A percentile compares a stretch with the other conserved stretches of the same genome.
These are phyloP conservation scores for Pelecanoides urinatrix DNA, from an alignment of 2,113 vertebrate genomes.

Conservation along the genomic window DNA sequence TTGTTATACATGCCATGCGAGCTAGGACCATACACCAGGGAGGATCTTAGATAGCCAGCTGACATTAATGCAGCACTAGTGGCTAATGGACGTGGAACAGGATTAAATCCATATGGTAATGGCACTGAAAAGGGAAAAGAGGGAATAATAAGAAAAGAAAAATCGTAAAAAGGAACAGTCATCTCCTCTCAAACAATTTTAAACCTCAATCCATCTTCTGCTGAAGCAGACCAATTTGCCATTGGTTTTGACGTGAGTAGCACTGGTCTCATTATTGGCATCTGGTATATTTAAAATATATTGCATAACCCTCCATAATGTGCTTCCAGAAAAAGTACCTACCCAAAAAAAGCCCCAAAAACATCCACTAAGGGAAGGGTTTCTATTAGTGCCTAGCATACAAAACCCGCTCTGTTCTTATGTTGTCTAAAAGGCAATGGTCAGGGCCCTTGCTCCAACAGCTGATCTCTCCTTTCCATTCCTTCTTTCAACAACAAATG, in stretches of 20 bases:
- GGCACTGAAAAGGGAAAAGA: constrained; percentile 10
- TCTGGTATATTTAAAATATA: neutral
- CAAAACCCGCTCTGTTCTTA: neutral
- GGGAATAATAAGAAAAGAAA: neutral
- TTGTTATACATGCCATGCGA: constrained; percentile 2
- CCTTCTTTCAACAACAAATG: neutral
- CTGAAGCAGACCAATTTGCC: neutral
- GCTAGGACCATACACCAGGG: constrained; percentile 10
- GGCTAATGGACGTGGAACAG: neutral
- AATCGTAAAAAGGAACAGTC: neutral
- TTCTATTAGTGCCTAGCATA: neutral
- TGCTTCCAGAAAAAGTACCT: neutral
- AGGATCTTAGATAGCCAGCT: constrained; percentile 14
- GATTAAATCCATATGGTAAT: constrained; percentile 41
- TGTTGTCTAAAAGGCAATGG: neutral
- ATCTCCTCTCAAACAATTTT: constrained; percentile 14
- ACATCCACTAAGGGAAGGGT: neutral
- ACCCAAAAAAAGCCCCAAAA: neutral
- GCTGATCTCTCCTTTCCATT: neutral
- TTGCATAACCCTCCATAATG: neutral
- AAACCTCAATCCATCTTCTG: neutral
- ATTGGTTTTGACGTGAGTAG: neutral
- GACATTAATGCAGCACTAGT: constrained; percentile 26
- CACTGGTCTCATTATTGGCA: neutral
- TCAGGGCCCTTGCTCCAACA: neutral